Base-by-base conservation (phyloP, 2,797 vertebrate genomes). In the Meriones psammophilus region DNA sequence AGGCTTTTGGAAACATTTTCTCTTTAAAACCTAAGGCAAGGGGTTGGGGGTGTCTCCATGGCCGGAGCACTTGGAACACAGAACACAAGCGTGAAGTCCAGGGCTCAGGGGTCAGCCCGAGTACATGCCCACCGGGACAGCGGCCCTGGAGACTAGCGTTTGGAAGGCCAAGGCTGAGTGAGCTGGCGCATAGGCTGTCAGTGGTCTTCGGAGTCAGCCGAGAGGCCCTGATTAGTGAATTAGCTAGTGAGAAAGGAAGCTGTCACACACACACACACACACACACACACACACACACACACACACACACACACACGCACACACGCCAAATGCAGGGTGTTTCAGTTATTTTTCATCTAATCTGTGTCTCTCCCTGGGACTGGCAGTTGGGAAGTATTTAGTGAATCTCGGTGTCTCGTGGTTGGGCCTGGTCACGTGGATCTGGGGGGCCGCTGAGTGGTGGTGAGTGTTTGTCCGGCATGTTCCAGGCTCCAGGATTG, bases 21-120 rank as follows among this genome's bases (percentile, higher is more conserved):
- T 33, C 92, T 95, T 94, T 62, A 50, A 93, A 91, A 77, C 39
- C 50, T 12, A 24, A 46, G 46, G 39, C 74, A 74, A 74, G 39
- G 22, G 9, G 69, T 60, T 74, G 17, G 9, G 9, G 56, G 33
- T 30, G 17, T 33, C 56, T 76, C 71, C n/a, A n/a, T 7, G 24
- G 54, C 12, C 42, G 39, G 39, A 39, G 15, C n/a, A 15, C n/a
- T 13, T 7, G 24, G 1, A 6, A 6, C 15, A 30, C 24, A 28
- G 28, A 36, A 5, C 60, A 3, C 36, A 60, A 33, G 26, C 17
- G 42, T 22, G 7, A 60, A 62, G 69, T 42, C n/a, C 5, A 30
- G 84, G 36, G 56, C 12, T 22, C 36, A 60, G 69, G 17, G 18
- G 24, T 22, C 13, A 42, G 15, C 36, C 36, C 36, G 17, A 20